Base-by-base conservation (phyloP, 2,888 invertebrate genomes). In the Gastrophysa polygoni region DNA sequence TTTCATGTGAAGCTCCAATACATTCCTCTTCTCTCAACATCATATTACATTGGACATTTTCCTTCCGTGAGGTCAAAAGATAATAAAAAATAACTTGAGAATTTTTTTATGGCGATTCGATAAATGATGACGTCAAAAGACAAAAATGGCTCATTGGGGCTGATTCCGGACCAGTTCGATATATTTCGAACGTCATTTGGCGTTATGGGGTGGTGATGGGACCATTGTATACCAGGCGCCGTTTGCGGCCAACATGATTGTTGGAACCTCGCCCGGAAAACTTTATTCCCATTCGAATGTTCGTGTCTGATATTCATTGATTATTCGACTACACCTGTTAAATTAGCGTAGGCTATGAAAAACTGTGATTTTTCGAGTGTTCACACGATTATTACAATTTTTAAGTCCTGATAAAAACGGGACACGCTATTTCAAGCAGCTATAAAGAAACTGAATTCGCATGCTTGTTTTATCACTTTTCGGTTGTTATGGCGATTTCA, bases 191-290 rank as follows among this genome's bases (percentile, higher is more conserved):
- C 3, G 14, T 38, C n/a, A 14, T 38, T 38, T 38, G 2, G 38
- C 38, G 14, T 38, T 14, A 14, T 38, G 1, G 14, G 11, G 11
- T 14, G 38, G 38, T 38, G 38, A 38, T 38, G 38, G 38, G 38
- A 38, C 38, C 38, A 38, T 38, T 38, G 38, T 38, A 38, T 38
- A 38, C 38, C 38, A 38, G 38, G 38, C 38, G 38, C 38, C 38
- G 14, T 10, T 38, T n/a, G 38, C 6, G 38, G 14, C 38, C 38
- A n/a, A 38, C 14, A 14, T 14, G 24, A 24, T 24, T 24, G 24
- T 32, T 2, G 32, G 11, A 32, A 32, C 4, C n/a, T n/a, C n/a
- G n/a, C n/a, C n/a, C n/a, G n/a, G n/a, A n/a, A n/a, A n/a, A n/a
- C n/a, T n/a, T n/a, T n/a, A 10, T 7, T 11, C 38, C 14, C 38